Evolutionary conservation across 1,140 invertebrate genomes (phyloP), one percentile per base, ranked within the genome.

Genomic region (Habropoda laboriosa): DNA sequence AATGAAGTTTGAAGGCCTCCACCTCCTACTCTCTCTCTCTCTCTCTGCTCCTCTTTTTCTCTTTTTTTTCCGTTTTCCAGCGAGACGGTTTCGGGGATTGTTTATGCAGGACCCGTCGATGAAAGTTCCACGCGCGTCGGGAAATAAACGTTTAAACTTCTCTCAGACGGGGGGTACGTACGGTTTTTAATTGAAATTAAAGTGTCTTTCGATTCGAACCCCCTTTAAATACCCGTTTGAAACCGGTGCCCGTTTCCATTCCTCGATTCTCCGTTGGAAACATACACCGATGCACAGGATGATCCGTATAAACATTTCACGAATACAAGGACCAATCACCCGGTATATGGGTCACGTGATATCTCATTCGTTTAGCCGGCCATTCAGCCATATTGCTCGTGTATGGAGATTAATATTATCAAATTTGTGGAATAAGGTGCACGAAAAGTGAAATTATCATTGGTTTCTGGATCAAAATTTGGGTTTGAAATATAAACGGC

Each of bases 141-240:
- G 27, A 67, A n/a, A 67, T 67, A 76, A 76, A 76, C 73, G 61
- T 76, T 76, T 67, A 76, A 76, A 67, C 63, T 66, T 66, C 73
- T 32, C 63, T 57, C 58, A 47, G 32, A 24, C 21, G 7, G 5
- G 18, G n/a, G n/a, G n/a, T n/a, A n/a, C n/a, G 5, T 16, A n/a
- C 30, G 10, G 58, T 8, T 76, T 76, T 76, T 57, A 45, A 76
- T 57, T 53, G 47, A 40, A 42, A 75, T 42, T 64, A 53, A 76
- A 70, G 42, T 49, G 42, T 66, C 63, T 66, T 16, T 24, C 42
- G 63, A 12, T 6, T 24, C 16, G 4, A 42, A 45, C 38, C 60
- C 0, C 42, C 16, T 47, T 64, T 45, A 60, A 60, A 60, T 60
- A n/a, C 32, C 21, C 40, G 5, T 3, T 30, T 64, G 18, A 47